Conservation (phyloP, 2,888 invertebrate genomes). For the Drosophila recens region DNA sequence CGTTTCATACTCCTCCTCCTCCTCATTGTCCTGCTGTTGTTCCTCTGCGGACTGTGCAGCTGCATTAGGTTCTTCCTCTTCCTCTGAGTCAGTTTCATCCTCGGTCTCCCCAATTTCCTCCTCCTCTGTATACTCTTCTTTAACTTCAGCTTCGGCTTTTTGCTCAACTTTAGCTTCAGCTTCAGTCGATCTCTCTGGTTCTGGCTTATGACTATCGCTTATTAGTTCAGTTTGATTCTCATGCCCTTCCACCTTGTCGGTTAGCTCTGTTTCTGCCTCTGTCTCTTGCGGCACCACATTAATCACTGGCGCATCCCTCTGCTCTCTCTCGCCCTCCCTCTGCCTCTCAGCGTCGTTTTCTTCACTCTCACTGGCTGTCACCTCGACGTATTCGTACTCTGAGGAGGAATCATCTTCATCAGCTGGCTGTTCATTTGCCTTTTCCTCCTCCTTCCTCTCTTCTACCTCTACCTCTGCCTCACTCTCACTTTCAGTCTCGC, state of each 20-base stretch:
- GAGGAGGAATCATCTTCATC: conserved; percentile 45
- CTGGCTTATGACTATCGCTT: conserved; percentile 33
- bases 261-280: conserved; percentile 46
- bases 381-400: conserved; percentile 62
- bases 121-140: conserved; percentile 52
- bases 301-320: conserved; percentile 47
- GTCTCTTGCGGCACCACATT: conserved; percentile 62
- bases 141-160: conserved; percentile 26
- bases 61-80: conserved; percentile 12
- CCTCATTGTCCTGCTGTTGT: conserved; percentile 41
- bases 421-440: background rate
- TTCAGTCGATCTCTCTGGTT: conserved; percentile 28
- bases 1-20: conserved; percentile 49
- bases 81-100: conserved; percentile 23
- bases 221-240: conserved; percentile 30
- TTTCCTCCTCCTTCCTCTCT: conserved; percentile 12
- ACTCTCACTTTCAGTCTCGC: conserved; percentile 20
- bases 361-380: conserved; percentile 65
- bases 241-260: conserved; percentile 41
- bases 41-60: conserved; percentile 15
- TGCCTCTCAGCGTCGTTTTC: conserved; percentile 21
- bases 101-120: conserved; percentile 48
- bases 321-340: conserved; percentile 4
- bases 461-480: conserved; percentile 25
- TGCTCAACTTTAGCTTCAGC: conserved; percentile 6